A percentile compares a stretch with the other conserved stretches of the same genome.
Conservation (phyloP, 2,113 vertebrate species). For the Cariama cristata region DNA sequence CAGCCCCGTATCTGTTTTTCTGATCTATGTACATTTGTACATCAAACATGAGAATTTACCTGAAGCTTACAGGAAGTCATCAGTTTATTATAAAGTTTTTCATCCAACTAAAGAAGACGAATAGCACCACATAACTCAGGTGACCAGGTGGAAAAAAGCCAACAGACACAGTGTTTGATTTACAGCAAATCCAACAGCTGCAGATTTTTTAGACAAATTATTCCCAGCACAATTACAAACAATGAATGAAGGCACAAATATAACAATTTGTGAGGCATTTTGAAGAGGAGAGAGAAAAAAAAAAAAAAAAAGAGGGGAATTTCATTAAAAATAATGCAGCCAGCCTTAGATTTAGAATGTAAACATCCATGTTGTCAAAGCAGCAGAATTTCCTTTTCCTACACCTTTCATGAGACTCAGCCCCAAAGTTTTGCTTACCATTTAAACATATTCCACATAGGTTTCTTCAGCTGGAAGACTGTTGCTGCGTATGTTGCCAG, state of each 20-base stretch:
- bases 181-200: background rate
- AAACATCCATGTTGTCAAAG: constrained; percentile 29
- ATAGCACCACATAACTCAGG: background rate
- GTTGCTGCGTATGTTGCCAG: constrained; percentile 55
- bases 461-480: constrained; percentile 43
- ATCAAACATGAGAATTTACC: background rate
- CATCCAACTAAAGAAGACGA: background rate
- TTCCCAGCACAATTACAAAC: background rate
- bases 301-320: background rate
- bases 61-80: background rate
- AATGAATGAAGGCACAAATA: background rate
- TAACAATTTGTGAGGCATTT: background rate
- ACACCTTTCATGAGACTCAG: constrained; percentile 6
- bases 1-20: background rate
- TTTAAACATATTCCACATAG: constrained; percentile 34
- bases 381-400: constrained; percentile 14
- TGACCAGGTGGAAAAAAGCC: background rate
- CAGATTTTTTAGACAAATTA: background rate
- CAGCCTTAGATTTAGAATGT: background rate
- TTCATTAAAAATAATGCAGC: background rate
- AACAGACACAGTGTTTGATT: background rate
- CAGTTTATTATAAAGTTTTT: background rate
- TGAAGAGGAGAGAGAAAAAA: fast-evolving
- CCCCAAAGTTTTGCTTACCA: background rate
- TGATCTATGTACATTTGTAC: background rate